Evolutionary conservation across 2,113 vertebrate species (phyloP).

Genomic region (Silurus glanis): DNA sequence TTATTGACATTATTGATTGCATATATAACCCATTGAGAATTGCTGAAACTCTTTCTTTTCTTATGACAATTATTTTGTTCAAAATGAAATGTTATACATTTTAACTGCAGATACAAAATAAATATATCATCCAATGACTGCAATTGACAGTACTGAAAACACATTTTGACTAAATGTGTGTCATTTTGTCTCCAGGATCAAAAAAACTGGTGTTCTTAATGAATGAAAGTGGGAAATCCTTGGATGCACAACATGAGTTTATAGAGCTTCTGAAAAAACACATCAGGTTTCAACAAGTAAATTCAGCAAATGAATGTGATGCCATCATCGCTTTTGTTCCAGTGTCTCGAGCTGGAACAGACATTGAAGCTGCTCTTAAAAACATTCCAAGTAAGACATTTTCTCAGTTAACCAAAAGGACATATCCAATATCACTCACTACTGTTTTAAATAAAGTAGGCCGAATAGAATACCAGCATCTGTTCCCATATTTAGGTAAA

Average conservation of each 20-base stretch:
- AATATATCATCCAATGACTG: background rate
- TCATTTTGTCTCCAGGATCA: background rate
- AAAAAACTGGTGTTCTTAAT: background rate
- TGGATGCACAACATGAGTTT: background rate
- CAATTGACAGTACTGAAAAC: background rate
- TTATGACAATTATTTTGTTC: background rate
- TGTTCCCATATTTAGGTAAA: background rate
- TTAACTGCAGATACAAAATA: background rate
- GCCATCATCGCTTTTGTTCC: constrained; percentile 16
- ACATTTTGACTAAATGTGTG: background rate
- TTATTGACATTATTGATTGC: no score
- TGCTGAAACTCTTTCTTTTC: background rate
- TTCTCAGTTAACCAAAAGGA: background rate
- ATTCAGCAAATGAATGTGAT: background rate
- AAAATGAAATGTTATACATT: background rate
- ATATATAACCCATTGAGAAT: background rate
- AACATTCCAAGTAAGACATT: constrained; percentile 15
- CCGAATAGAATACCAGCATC: background rate
- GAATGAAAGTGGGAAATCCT: background rate
- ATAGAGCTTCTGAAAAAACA: background rate
- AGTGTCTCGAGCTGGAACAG: constrained; percentile 25
- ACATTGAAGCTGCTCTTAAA: constrained; percentile 30
- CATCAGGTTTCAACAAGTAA: background rate
- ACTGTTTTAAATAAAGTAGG: background rate
- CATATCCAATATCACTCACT: background rate